phyloP scores from a whole-genome alignment of 2,888 invertebrate species.

The Ophraella communa region DNA sequence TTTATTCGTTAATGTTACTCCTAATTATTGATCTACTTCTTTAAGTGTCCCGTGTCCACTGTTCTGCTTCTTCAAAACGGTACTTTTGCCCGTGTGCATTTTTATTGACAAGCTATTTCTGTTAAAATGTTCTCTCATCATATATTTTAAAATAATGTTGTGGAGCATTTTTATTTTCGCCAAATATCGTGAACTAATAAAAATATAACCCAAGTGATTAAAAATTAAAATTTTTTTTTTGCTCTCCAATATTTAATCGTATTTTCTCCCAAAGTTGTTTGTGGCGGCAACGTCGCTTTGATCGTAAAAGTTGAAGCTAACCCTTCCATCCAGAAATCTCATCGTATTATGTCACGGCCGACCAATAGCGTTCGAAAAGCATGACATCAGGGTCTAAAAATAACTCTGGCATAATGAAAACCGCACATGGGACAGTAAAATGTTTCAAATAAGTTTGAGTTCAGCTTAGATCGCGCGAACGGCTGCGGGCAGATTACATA shows the following conservation, averaged over 20 bases:
- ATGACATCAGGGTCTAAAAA: slow-evolving; percentile 58
- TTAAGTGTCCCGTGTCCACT: too few relatives aligned
- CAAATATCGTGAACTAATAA: too few relatives aligned
- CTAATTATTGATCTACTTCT: too few relatives aligned
- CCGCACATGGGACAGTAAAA: slow-evolving; percentile 54
- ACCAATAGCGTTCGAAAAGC: slow-evolving; percentile 46
- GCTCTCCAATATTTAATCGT: neutral
- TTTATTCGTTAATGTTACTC: too few relatives aligned
- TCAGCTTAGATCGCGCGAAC: slow-evolving; percentile 53
- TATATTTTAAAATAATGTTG: too few relatives aligned
- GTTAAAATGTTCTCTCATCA: too few relatives aligned
- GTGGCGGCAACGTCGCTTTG: slow-evolving; percentile 14
- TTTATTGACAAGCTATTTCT: too few relatives aligned
- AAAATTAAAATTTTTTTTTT: too few relatives aligned
- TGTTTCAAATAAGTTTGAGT: slow-evolving; percentile 51
- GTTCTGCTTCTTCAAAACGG: too few relatives aligned
- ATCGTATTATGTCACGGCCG: slow-evolving; percentile 50
- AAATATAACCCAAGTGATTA: too few relatives aligned
- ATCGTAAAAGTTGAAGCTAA: slow-evolving; percentile 47
- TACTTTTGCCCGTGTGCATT: too few relatives aligned
- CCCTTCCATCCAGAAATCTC: slow-evolving; percentile 48
- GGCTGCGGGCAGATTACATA: slow-evolving; percentile 46
- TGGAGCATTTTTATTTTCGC: too few relatives aligned
- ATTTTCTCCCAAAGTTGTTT: neutral
- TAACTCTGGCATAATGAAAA: slow-evolving; percentile 55